Evolutionary conservation across 1,140 invertebrate genomes (phyloP).

Genomic region (Caenorhabditis inopinata): DNA sequence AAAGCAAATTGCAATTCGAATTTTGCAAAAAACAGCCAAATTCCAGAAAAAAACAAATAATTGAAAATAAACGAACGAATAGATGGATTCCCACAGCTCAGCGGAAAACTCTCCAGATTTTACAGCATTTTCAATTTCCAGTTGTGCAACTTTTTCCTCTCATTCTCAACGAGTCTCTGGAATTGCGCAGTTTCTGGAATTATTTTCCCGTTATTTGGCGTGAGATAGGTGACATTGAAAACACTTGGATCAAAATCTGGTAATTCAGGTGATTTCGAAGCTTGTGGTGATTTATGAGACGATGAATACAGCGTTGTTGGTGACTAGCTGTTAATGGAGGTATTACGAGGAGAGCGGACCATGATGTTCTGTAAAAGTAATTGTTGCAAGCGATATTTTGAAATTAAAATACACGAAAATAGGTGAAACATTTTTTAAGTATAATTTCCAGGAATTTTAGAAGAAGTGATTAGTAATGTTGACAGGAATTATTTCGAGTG

Average conservation of each 20-base stretch:
- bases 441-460: too few species aligned
- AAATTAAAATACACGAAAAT: too few species aligned
- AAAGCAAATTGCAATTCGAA: too few species aligned
- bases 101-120: too few species aligned
- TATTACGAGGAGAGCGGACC: background rate
- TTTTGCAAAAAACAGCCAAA: too few species aligned
- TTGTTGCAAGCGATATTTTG: too few species aligned
- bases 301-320: background rate
- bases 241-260: background rate
- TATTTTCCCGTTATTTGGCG: background rate
- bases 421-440: background rate
- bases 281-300: background rate
- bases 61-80: too few species aligned
- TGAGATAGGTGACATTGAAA: background rate
- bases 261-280: background rate
- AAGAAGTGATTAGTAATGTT: too few species aligned
- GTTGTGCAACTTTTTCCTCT: background rate
- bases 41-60: too few species aligned
- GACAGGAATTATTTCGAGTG: too few species aligned
- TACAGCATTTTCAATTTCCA: background rate
- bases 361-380: background rate
- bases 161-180: background rate
- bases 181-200: background rate
- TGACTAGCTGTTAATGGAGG: background rate
- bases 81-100: too few species aligned